A percentile compares a stretch with the other conserved stretches of the same genome.
These are phyloP conservation scores for Drosophila paranaensis DNA, from an alignment of 2,888 invertebrate species.

Conservation along the genomic window DNA sequence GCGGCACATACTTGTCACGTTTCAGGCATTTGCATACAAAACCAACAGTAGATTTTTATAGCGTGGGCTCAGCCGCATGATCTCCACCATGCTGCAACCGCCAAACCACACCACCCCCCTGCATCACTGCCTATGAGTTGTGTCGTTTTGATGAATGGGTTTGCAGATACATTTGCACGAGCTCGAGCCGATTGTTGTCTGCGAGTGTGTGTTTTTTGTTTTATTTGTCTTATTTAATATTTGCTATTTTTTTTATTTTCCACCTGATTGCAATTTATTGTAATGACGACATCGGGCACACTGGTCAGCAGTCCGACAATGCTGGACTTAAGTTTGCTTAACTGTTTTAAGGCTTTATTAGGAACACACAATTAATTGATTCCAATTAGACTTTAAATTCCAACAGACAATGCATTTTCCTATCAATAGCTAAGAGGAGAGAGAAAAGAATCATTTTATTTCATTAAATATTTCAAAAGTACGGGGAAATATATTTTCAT, in stretches of 20 bases:
- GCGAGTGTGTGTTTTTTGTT: slow-evolving; percentile 12
- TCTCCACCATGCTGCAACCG: slow-evolving; percentile 24
- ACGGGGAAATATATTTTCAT: neutral
- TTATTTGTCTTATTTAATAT: slow-evolving; percentile 10
- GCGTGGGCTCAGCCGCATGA: slow-evolving; percentile 61
- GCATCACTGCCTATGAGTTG: slow-evolving; percentile 8
- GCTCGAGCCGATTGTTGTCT: slow-evolving; percentile 27
- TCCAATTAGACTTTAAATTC: slow-evolving; percentile 1
- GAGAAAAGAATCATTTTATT: neutral
- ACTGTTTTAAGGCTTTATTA: slow-evolving; percentile 30
- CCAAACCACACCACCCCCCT: slow-evolving; percentile 10
- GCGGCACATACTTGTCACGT: slow-evolving; percentile 68
- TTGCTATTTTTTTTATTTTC: slow-evolving; percentile 15
- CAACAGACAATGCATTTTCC: neutral
- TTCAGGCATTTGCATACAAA: slow-evolving; percentile 69
- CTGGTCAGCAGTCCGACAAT: slow-evolving; percentile 38
- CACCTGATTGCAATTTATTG: slow-evolving; percentile 64
- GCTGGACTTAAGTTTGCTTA: slow-evolving; percentile 21
- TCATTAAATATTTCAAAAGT: neutral
- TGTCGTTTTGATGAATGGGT: slow-evolving; percentile 43
- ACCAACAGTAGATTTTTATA: slow-evolving; percentile 59
- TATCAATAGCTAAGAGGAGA: neutral
- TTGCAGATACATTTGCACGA: slow-evolving; percentile 55
- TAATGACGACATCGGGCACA: slow-evolving; percentile 57
- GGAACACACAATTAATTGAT: slow-evolving; percentile 2